These are phyloP conservation scores for Poecilus cupreus DNA, from an alignment of 2,888 invertebrate species.

Conservation along the genomic window DNA sequence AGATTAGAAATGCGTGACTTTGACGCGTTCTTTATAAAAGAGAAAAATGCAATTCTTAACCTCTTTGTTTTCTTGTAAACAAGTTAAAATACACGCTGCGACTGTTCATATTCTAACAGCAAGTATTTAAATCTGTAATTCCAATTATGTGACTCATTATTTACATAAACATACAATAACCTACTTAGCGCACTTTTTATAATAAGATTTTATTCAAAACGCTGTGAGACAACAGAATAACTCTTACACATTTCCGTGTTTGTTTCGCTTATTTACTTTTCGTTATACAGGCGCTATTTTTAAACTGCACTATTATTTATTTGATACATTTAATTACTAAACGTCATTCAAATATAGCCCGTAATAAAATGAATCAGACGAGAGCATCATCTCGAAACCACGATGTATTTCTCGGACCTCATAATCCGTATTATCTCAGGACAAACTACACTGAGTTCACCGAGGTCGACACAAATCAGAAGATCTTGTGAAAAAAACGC, in stretches of 20 bases:
- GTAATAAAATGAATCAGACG: too few relatives aligned
- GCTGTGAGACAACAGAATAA: neutral
- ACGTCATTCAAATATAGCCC: neutral
- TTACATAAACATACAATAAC: neutral
- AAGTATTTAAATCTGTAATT: neutral
- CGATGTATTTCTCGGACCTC: neutral
- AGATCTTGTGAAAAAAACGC: constrained; percentile 48
- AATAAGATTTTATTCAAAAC: neutral
- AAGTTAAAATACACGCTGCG: neutral
- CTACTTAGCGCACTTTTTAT: neutral
- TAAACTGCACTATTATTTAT: neutral
- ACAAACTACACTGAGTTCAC: constrained; percentile 57
- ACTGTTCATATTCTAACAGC: neutral
- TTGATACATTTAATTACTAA: neutral
- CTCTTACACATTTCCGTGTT: neutral
- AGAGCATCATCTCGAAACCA: neutral
- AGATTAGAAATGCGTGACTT: neutral
- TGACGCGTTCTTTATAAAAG: too few relatives aligned
- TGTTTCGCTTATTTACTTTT: neutral
- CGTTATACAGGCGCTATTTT: neutral
- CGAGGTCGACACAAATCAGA: constrained; percentile 54
- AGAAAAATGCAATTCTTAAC: neutral
- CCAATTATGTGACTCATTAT: neutral
- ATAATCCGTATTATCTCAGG: constrained; percentile 49
- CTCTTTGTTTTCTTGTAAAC: neutral